Conservation (phyloP, 2,113 vertebrate species). For the Hemiscyllium ocellatum region DNA sequence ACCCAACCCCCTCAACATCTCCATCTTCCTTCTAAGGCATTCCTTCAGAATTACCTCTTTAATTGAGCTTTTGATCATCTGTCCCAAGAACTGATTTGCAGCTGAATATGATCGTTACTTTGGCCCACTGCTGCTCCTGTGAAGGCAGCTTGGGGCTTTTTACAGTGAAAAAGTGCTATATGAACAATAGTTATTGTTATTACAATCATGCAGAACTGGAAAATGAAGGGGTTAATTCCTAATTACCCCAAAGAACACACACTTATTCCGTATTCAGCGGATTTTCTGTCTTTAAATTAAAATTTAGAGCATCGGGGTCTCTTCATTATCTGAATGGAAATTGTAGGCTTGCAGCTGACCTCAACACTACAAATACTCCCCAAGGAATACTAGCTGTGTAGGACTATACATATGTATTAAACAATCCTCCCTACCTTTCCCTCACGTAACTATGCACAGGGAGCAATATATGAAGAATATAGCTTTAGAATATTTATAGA, state of each 20-base stretch:
- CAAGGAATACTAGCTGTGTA: neutral
- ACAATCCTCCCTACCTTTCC: neutral
- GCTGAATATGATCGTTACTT: too few species aligned
- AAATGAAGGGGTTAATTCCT: neutral
- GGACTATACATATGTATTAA: neutral
- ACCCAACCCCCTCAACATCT: too few species aligned
- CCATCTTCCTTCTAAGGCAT: neutral
- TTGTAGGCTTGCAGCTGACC: slow-evolving; percentile 1
- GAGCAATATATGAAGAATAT: neutral
- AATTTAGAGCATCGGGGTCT: neutral
- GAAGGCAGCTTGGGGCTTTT: neutral
- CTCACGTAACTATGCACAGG: neutral
- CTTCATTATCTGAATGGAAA: slow-evolving; percentile 32
- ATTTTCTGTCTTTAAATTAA: slow-evolving; percentile 24
- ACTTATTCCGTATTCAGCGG: slow-evolving; percentile 5
- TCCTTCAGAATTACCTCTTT: neutral
- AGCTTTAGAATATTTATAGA: neutral
- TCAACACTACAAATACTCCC: slow-evolving; percentile 8
- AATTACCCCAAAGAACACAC: neutral
- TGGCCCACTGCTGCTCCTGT: neutral
- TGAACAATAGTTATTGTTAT: neutral
- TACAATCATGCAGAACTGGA: neutral
- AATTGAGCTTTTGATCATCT: neutral
- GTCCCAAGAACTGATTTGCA: neutral
- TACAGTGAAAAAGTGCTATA: neutral